Evolutionary conservation across 2,797 vertebrate genomes (phyloP).

Genomic region (Xiphophorus birchmanni): DNA sequence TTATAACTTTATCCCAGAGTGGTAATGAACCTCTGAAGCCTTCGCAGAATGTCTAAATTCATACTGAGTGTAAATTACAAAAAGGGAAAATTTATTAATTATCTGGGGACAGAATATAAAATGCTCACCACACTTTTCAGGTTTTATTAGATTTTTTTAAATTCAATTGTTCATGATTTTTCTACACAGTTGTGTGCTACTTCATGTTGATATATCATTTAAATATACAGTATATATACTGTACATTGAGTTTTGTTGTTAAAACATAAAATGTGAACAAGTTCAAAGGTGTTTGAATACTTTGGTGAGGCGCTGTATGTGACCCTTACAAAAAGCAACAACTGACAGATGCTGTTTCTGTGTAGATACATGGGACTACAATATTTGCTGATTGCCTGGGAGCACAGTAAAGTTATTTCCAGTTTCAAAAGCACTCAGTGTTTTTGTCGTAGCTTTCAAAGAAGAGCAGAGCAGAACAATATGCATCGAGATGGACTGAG

Average conservation of each 20-base stretch:
- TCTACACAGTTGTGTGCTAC: background rate
- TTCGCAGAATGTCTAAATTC: background rate
- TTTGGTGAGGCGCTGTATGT: background rate
- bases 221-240: background rate
- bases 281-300: background rate
- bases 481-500: conserved; percentile 22
- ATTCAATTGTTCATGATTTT: background rate
- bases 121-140: background rate
- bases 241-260: background rate
- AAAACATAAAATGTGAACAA: background rate
- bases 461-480: conserved; percentile 8
- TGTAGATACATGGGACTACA: background rate
- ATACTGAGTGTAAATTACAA: background rate
- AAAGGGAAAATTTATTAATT: background rate
- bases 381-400: conserved; percentile 18
- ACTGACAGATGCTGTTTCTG: background rate
- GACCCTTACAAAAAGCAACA: background rate
- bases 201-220: background rate
- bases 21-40: background rate
- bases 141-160: background rate
- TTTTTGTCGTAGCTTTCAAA: conserved; percentile 4
- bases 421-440: conserved; percentile 8
- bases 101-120: background rate
- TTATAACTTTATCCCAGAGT: background rate
- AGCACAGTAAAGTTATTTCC: conserved; percentile 11